These are phyloP conservation scores for Masnerella sp. DNA, from an alignment of 2,888 invertebrate species.

Conservation along the genomic window DNA sequence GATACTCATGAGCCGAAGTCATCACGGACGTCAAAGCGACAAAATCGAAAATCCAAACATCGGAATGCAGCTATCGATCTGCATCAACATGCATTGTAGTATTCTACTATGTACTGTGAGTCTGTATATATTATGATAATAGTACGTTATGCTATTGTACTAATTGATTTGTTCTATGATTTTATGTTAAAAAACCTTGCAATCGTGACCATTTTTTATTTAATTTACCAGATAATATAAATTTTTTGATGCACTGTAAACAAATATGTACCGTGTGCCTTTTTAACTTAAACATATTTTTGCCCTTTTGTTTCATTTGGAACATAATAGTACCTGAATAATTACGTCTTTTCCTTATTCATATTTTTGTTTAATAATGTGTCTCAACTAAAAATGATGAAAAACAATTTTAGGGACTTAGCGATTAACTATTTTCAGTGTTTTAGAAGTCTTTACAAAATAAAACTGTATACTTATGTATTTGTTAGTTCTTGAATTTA, in stretches of 20 bases:
- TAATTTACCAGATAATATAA: not conserved
- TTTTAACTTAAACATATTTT: constrained; percentile 16
- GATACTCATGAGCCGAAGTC: constrained; percentile 69
- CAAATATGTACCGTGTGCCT: constrained; percentile 27
- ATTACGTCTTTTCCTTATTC: constrained; percentile 7
- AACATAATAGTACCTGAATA: constrained; percentile 38
- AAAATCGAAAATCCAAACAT: constrained; percentile 74
- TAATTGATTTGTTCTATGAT: constrained; percentile 22
- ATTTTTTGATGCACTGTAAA: constrained; percentile 10
- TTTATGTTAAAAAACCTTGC: constrained; percentile 17
- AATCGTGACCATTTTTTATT: too few relatives aligned
- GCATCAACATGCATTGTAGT: constrained; percentile 36
- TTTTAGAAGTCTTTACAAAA: constrained; percentile 65
- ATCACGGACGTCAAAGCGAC: constrained; percentile 71
- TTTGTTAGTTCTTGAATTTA: constrained; percentile 66
- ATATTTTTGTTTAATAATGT: constrained; percentile 4
- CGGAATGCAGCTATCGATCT: constrained; percentile 62
- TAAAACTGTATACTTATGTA: constrained; percentile 67
- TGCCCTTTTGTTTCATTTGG: constrained; percentile 1
- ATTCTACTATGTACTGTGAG: constrained; percentile 32
- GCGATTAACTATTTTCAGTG: constrained; percentile 53
- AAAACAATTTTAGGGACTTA: not conserved
- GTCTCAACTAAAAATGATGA: constrained; percentile 1
- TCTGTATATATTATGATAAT: constrained; percentile 35
- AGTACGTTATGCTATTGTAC: constrained; percentile 15